Conservation (phyloP, 2,113 vertebrate genomes). For the Uropsilus gracilis region DNA sequence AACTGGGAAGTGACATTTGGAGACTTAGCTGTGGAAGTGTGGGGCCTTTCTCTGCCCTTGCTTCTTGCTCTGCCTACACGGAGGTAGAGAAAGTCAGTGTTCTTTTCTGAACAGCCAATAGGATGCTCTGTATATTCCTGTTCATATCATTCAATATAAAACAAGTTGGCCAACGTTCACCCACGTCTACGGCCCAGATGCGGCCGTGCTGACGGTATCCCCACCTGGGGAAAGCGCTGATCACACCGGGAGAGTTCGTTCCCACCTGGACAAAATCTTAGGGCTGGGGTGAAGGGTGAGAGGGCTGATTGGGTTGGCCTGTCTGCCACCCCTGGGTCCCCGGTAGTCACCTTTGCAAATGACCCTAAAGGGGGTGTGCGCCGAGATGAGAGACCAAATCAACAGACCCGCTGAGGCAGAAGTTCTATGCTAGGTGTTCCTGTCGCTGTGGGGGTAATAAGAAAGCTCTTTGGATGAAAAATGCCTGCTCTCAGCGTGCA, state of each 20-base stretch:
- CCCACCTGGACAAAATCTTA: background rate
- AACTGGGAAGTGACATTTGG: background rate
- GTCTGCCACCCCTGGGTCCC: background rate
- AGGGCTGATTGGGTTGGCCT: background rate
- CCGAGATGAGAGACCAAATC: background rate
- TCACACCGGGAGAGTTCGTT: background rate
- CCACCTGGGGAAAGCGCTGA: background rate
- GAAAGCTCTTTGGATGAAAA: slow-evolving; percentile 34
- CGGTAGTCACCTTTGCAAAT: background rate
- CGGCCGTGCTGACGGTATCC: background rate
- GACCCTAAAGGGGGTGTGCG: background rate
- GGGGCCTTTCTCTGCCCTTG: background rate
- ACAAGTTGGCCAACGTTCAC: background rate
- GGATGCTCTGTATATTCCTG: background rate
- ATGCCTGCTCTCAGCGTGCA: background rate
- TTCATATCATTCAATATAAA: background rate
- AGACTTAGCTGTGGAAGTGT: background rate
- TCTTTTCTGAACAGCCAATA: background rate
- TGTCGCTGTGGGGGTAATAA: background rate
- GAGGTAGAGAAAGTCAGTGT: background rate
- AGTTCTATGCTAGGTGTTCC: background rate
- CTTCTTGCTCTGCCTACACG: background rate
- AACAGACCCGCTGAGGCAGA: background rate
- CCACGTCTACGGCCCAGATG: background rate
- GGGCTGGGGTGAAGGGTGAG: background rate